A percentile compares a stretch with the other conserved stretches of the same genome.
Conservation (phyloP, 1,140 invertebrate genomes). For the Tribolium madens region DNA sequence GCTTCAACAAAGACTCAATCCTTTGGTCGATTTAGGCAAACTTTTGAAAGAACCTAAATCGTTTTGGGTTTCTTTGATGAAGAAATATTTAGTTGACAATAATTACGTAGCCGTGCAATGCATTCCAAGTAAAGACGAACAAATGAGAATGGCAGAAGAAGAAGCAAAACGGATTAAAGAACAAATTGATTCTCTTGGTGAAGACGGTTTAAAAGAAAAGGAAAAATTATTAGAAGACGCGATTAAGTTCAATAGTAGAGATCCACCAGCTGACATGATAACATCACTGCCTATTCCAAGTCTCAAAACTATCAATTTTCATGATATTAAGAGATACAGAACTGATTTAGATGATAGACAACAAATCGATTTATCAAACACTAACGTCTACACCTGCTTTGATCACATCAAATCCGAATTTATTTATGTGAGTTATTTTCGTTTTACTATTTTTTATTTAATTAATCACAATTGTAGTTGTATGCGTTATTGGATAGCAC, state of each 20-base stretch:
- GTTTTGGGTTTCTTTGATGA: constrained; percentile 81
- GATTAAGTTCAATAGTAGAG: constrained; percentile 81
- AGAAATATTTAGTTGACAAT: constrained; percentile 77
- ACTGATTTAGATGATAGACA: constrained; percentile 70
- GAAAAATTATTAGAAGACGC: constrained; percentile 75
- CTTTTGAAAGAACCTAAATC: constrained; percentile 73
- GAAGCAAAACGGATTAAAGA: constrained; percentile 77
- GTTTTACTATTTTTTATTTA: constrained; percentile 7
- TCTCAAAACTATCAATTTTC: constrained; percentile 77
- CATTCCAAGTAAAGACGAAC: constrained; percentile 71
- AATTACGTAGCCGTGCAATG: constrained; percentile 70
- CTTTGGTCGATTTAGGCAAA: constrained; percentile 73
- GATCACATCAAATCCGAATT: constrained; percentile 88
- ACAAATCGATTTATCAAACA: constrained; percentile 72
- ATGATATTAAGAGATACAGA: constrained; percentile 73
- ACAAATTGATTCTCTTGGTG: constrained; percentile 75
- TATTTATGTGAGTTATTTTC: constrained; percentile 78
- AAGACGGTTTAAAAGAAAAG: constrained; percentile 76
- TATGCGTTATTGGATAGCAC: constrained; percentile 80
- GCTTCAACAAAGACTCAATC: constrained; percentile 80
- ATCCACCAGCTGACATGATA: constrained; percentile 76
- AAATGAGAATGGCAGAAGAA: constrained; percentile 70
- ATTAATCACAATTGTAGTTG: constrained; percentile 68
- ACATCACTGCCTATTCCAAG: constrained; percentile 78
- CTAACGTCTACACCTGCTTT: constrained; percentile 82